These are phyloP conservation scores for Laticauda colubrina DNA, from an alignment of 2,113 vertebrate genomes.

Conservation along the genomic window DNA sequence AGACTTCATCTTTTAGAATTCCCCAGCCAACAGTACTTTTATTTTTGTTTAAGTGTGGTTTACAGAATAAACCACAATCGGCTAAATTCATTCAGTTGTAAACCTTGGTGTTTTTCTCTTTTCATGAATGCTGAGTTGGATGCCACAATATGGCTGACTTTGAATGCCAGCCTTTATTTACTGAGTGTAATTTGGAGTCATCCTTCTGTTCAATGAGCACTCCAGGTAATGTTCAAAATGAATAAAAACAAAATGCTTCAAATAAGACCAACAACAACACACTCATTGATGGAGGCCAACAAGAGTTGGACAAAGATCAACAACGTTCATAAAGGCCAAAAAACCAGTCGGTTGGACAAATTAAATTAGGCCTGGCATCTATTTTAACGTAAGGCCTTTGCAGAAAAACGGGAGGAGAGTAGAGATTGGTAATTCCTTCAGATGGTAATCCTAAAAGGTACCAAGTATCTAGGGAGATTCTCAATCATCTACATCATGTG, in stretches of 20 bases:
- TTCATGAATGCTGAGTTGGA: background rate
- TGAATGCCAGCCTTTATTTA: background rate
- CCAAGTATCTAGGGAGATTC: too few species aligned
- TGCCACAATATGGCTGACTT: background rate
- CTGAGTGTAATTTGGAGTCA: background rate
- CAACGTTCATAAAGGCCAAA: background rate
- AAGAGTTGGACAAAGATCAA: background rate
- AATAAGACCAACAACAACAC: background rate
- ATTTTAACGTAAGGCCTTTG: background rate
- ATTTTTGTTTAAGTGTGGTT: background rate
- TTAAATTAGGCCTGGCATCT: too few species aligned
- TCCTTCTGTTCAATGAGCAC: background rate
- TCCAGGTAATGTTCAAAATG: background rate
- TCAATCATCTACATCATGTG: too few species aligned
- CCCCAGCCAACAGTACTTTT: background rate
- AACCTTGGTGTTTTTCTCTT: background rate
- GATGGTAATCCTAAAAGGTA: background rate
- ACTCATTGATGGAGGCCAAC: background rate
- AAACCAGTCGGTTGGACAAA: background rate
- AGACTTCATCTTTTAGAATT: background rate
- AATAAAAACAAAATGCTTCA: background rate
- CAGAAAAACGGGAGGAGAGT: background rate
- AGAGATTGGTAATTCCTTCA: background rate
- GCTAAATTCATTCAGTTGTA: background rate
- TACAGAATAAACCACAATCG: background rate